Evolutionary conservation across 2,888 invertebrate species (phyloP).

Genomic region (Anorthoa munda): DNA sequence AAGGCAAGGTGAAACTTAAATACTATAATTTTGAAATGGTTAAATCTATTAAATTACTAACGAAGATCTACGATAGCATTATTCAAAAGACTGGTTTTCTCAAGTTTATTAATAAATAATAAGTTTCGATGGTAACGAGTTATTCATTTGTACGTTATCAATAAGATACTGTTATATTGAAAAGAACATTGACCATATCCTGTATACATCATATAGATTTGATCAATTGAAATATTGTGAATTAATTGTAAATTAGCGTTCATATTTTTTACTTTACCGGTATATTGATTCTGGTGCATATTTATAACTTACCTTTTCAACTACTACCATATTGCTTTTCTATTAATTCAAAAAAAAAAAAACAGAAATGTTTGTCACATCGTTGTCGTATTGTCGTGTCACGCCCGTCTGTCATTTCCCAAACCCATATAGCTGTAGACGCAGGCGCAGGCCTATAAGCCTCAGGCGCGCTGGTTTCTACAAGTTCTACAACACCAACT

Average conservation of each 20-base stretch:
- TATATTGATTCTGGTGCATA: background rate
- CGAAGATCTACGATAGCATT: constrained; percentile 12
- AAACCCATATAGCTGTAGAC: background rate
- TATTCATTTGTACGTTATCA: constrained; percentile 22
- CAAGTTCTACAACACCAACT: constrained; percentile 16
- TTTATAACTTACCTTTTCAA: no score
- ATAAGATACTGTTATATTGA: background rate
- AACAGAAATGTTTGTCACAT: no score
- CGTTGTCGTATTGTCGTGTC: no score
- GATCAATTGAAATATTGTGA: constrained; percentile 9
- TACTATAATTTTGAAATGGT: constrained; percentile 1
- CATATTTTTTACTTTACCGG: background rate
- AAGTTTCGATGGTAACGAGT: constrained; percentile 13
- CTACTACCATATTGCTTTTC: no score
- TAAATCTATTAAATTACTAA: constrained; percentile 13
- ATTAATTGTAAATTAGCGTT: constrained; percentile 10
- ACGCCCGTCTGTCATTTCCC: no score
- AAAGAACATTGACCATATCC: constrained; percentile 32
- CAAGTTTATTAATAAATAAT: constrained; percentile 4
- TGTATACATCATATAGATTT: constrained; percentile 14
- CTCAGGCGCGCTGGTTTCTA: background rate
- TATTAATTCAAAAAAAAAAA: no score
- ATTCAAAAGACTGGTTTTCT: constrained; percentile 26
- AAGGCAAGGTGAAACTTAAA: constrained; percentile 21
- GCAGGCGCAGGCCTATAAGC: background rate